phyloP scores from a whole-genome alignment of 2,888 invertebrate genomes.

The Drosophila rubida region DNA sequence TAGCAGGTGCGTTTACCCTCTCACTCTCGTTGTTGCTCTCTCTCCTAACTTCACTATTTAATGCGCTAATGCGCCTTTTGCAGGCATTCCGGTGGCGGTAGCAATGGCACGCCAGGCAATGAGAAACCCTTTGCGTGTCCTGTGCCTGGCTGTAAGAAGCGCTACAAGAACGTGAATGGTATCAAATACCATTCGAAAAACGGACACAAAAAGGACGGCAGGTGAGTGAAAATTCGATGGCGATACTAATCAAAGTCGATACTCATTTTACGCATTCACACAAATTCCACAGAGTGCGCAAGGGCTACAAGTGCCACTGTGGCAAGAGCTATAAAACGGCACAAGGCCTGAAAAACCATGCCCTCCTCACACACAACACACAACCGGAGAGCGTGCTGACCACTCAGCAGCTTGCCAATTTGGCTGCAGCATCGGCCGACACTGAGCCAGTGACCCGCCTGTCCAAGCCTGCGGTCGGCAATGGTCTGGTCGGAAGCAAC shows the following conservation, averaged over 20 bases:
- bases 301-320: slow-evolving; percentile 93
- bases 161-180: slow-evolving; percentile 95
- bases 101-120: slow-evolving; percentile 85
- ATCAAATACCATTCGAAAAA: slow-evolving; percentile 95
- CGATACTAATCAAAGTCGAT: slow-evolving; percentile 23
- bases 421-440: slow-evolving; percentile 40
- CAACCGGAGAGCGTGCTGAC: slow-evolving; percentile 82
- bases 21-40: neutral
- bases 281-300: slow-evolving; percentile 87
- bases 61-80: neutral
- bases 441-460: slow-evolving; percentile 15
- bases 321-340: slow-evolving; percentile 94
- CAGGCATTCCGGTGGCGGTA: slow-evolving; percentile 86
- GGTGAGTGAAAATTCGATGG: slow-evolving; percentile 86
- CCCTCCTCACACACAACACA: slow-evolving; percentile 84
- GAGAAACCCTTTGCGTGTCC: slow-evolving; percentile 94
- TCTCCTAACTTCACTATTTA: neutral
- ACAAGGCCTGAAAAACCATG: slow-evolving; percentile 91
- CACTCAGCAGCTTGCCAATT: slow-evolving; percentile 75
- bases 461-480: slow-evolving; percentile 32
- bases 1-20: slow-evolving; percentile 85
- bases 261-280: slow-evolving; percentile 24
- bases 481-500: slow-evolving; percentile 15
- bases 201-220: slow-evolving; percentile 93
- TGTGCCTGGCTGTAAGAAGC: slow-evolving; percentile 93